Evolutionary conservation across 2,888 invertebrate genomes (phyloP), one percentile per base, ranked within the genome.

Genomic region (Formica aserva): DNA sequence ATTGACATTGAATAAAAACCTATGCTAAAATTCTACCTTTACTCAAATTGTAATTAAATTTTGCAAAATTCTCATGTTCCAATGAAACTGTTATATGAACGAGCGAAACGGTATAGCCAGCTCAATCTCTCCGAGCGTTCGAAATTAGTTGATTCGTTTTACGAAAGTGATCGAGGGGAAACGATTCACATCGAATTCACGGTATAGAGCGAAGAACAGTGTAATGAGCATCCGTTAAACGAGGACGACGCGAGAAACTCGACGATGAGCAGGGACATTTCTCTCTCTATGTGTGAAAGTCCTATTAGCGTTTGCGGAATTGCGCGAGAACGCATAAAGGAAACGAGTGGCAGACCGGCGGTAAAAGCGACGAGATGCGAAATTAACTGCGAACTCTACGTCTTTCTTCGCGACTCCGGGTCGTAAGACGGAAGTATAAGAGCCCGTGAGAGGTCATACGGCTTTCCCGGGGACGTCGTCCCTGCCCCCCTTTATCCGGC

Each of bases 281-380:
- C n/a, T 41, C 29, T 35, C 48, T 38, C 26, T 32, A 32, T 45
- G 29, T 35, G 41, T 48, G 29, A 29, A 38, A 67, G 77, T 77
- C 77, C 67, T 77, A 77, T 77, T 77, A 77, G 57, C 67, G 67
- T 77, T 52, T 38, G 55, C 55, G 41, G 38, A n/a, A 65, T 76
- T 48, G 65, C 63, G 38, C 38, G 38, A 63, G 15, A 32, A 32
- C 38, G 55, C 38, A 38, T 55, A 41, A 57, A 67, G 62, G 35
- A 72, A 85, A 71, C 41, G 76, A 85, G 84, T 52, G 74, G 71
- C 48, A 32, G 72, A 48, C 52, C 67, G 82, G n/a, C 67, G 84
- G 85, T 84, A 86, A 90, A 85, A 84, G 90, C 89, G 87, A 85
- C 87, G 86, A 90, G 87, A 90, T 90, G 90, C 86, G 89, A 90